phyloP scores from a whole-genome alignment of 2,113 vertebrate species.

The Actenoides lindsayi region DNA sequence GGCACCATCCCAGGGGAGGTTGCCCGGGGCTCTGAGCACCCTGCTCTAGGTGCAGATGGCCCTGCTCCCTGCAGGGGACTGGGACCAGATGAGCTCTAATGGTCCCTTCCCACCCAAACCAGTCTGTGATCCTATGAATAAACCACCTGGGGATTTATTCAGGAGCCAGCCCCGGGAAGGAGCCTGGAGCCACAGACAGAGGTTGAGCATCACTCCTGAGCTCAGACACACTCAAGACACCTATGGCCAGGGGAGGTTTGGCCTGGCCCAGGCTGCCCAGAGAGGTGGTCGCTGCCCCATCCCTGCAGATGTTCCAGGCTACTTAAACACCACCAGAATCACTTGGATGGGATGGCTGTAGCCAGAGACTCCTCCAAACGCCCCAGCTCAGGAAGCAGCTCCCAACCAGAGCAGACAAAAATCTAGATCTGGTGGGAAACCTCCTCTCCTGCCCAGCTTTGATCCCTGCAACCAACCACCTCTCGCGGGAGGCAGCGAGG shows the following conservation, averaged over 20 bases:
- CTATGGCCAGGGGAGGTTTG: background rate
- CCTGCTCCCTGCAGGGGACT: too few relatives aligned
- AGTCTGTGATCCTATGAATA: background rate
- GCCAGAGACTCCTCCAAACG: background rate
- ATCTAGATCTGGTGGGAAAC: background rate
- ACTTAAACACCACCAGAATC: background rate
- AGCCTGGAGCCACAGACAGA: background rate
- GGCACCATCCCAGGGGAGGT: too few relatives aligned
- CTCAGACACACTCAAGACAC: background rate
- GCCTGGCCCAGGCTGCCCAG: too few relatives aligned
- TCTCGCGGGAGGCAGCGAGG: background rate
- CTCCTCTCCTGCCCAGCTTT: background rate
- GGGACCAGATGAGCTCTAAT: background rate
- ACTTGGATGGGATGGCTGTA: rapidly evolving
- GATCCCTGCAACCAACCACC: background rate
- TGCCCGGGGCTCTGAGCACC: too few relatives aligned
- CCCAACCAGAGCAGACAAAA: background rate
- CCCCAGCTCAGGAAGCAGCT: background rate
- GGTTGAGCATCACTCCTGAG: background rate
- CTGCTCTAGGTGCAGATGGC: too few relatives aligned
- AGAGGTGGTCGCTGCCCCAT: too few relatives aligned
- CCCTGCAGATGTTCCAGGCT: background rate
- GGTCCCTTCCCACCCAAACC: background rate
- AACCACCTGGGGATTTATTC: background rate
- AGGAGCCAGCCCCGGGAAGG: background rate